phyloP scores from a whole-genome alignment of 2,797 vertebrate genomes.

The Micromesistius poutassou region DNA sequence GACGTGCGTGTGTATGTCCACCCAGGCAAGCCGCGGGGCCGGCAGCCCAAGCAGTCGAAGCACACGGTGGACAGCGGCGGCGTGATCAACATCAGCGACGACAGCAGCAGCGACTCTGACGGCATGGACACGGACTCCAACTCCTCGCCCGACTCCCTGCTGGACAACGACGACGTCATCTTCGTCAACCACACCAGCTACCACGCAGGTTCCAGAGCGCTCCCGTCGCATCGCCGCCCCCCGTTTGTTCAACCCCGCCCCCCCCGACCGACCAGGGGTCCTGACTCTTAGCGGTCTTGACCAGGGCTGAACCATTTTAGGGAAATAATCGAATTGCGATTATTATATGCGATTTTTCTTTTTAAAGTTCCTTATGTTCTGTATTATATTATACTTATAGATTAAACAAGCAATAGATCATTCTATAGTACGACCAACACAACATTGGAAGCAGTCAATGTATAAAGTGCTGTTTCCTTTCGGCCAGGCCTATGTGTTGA shows the following conservation, averaged over 20 bases:
- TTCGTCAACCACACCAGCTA: slow-evolving; percentile 79
- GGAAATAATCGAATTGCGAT: too few relatives aligned
- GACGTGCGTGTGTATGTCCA: background rate
- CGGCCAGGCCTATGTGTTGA: too few relatives aligned
- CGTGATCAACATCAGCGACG: slow-evolving; percentile 90
- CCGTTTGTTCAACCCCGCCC: background rate
- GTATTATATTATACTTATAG: too few relatives aligned
- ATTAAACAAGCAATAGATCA: too few relatives aligned
- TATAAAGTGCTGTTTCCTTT: too few relatives aligned
- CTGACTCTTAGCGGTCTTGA: background rate
- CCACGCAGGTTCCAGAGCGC: slow-evolving; percentile 62
- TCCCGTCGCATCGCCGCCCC: too few relatives aligned
- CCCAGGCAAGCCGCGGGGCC: slow-evolving; percentile 80
- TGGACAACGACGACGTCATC: slow-evolving; percentile 91
- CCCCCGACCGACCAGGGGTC: too few relatives aligned
- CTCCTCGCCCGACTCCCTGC: slow-evolving; percentile 91
- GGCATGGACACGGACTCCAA: slow-evolving; percentile 92
- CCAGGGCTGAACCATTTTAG: too few relatives aligned
- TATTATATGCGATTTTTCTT: too few relatives aligned
- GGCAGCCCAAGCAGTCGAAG: slow-evolving; percentile 78
- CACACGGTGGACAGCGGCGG: slow-evolving; percentile 66
- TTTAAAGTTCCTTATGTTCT: too few relatives aligned
- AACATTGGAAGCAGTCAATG: too few relatives aligned
- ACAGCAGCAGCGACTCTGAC: slow-evolving; percentile 93
- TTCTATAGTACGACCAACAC: too few relatives aligned